Percentiles rank a stretch among this genome's conserved stretches.
phyloP scores from a whole-genome alignment of 1,140 invertebrate species.

The Ladona fulva region DNA sequence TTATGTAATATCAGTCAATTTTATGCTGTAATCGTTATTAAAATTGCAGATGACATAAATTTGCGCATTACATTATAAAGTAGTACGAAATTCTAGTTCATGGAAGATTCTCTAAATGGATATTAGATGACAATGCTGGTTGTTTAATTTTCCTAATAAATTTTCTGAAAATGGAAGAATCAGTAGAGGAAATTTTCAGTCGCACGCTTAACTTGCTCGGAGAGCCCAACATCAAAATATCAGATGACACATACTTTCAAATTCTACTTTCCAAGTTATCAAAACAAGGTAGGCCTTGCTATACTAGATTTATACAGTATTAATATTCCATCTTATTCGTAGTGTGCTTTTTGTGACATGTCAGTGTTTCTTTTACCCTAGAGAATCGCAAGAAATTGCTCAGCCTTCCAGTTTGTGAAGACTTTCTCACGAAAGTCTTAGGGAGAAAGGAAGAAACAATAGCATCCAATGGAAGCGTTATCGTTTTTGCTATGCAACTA shows the following conservation, averaged over 20 bases:
- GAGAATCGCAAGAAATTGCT: not conserved
- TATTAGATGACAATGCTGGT: too few relatives aligned
- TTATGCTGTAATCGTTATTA: too few relatives aligned
- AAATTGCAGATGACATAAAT: too few relatives aligned
- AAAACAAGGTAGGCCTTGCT: constrained; percentile 31
- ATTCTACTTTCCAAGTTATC: constrained; percentile 39
- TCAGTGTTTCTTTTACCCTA: not conserved
- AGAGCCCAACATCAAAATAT: constrained; percentile 36
- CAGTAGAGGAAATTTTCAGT: constrained; percentile 30
- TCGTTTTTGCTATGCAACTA: constrained; percentile 40
- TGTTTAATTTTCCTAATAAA: too few relatives aligned
- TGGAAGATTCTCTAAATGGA: too few relatives aligned
- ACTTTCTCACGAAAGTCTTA: constrained; percentile 26
- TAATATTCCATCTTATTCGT: too few relatives aligned
- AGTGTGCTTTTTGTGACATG: too few relatives aligned
- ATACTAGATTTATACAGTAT: constrained; percentile 12
- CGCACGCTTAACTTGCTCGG: constrained; percentile 37
- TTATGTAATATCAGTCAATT: too few relatives aligned
- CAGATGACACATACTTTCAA: constrained; percentile 42
- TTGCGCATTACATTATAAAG: too few relatives aligned
- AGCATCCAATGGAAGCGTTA: constrained; percentile 36
- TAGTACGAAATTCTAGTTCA: too few relatives aligned
- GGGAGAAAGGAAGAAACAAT: constrained; percentile 38
- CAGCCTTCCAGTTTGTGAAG: constrained; percentile 16
- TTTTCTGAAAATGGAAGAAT: constrained; percentile 17